These are phyloP conservation scores for Triops cancriformis DNA, from an alignment of 1,140 invertebrate species.

Conservation along the genomic window DNA sequence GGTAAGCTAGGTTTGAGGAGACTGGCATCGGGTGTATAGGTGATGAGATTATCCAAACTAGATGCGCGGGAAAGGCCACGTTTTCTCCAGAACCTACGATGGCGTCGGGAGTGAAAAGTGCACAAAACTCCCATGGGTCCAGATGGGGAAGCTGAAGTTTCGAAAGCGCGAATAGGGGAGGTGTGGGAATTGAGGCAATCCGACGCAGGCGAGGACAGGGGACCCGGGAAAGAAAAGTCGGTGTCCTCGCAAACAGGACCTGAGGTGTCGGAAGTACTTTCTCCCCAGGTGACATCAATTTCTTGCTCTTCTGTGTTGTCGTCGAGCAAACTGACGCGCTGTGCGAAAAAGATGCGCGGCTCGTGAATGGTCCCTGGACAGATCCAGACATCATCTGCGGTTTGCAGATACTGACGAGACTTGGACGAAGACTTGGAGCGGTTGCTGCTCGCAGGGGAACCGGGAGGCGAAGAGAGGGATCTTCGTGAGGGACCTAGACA, in stretches of 20 bases:
- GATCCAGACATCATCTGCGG: not conserved
- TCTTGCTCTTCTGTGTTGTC: slow-evolving; percentile 2
- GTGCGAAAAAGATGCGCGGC: not conserved
- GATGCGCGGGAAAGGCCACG: not conserved
- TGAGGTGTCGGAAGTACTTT: slow-evolving; percentile 10
- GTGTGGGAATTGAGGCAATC: not conserved
- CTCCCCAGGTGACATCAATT: slow-evolving; percentile 2
- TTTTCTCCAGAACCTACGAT: slow-evolving; percentile 12
- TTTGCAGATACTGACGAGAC: not conserved
- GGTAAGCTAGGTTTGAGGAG: not conserved
- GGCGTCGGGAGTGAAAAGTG: not conserved
- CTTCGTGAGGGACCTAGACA: not conserved
- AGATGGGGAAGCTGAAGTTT: not conserved
- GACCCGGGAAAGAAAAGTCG: not conserved
- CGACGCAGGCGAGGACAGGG: not conserved
- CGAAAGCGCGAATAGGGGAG: slow-evolving; percentile 22
- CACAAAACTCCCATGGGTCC: slow-evolving; percentile 2
- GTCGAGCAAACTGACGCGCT: not conserved
- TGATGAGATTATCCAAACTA: not conserved
- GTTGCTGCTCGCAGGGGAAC: not conserved
- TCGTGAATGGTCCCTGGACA: not conserved
- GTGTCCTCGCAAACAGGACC: not conserved
- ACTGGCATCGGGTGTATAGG: not conserved
- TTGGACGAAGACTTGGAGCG: not conserved
- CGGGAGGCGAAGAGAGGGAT: not conserved